Conservation (phyloP, 1,140 invertebrate species). For the Heliconius melpomene region DNA sequence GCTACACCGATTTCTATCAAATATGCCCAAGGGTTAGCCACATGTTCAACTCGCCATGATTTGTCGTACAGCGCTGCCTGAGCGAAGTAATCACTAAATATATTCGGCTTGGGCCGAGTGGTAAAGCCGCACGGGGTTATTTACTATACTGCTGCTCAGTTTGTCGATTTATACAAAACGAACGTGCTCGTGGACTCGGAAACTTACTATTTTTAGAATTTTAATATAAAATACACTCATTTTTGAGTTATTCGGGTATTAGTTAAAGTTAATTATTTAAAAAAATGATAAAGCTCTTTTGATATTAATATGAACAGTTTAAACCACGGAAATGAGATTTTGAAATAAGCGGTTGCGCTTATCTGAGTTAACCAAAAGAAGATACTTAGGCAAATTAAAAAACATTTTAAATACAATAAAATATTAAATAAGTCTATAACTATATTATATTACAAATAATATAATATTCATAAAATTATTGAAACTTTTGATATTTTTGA, state of each 20-base stretch:
- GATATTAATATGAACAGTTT: neutral
- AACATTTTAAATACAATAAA: no score
- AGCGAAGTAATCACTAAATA: slow-evolving; percentile 15
- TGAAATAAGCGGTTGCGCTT: neutral
- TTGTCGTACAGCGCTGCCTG: neutral
- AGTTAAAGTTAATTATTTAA: neutral
- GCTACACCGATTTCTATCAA: slow-evolving; percentile 14
- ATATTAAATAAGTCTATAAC: no score
- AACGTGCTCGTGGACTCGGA: neutral
- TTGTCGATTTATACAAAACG: slow-evolving; percentile 1
- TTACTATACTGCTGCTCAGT: neutral
- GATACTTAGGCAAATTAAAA: no score
- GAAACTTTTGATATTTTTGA: neutral
- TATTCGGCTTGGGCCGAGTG: slow-evolving; percentile 5
- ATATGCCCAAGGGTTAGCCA: slow-evolving; percentile 4
- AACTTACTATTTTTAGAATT: neutral
- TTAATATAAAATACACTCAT: neutral
- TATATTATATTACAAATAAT: no score
- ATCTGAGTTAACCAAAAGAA: no score
- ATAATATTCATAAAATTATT: no score
- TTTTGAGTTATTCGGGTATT: neutral
- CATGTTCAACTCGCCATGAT: slow-evolving; percentile 14
- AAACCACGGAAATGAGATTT: neutral
- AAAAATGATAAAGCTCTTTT: neutral
- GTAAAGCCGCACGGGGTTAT: slow-evolving; percentile 9